Evolutionary conservation across 2,113 vertebrate genomes (phyloP).

Genomic region (Chloropsis cyanopogon): DNA sequence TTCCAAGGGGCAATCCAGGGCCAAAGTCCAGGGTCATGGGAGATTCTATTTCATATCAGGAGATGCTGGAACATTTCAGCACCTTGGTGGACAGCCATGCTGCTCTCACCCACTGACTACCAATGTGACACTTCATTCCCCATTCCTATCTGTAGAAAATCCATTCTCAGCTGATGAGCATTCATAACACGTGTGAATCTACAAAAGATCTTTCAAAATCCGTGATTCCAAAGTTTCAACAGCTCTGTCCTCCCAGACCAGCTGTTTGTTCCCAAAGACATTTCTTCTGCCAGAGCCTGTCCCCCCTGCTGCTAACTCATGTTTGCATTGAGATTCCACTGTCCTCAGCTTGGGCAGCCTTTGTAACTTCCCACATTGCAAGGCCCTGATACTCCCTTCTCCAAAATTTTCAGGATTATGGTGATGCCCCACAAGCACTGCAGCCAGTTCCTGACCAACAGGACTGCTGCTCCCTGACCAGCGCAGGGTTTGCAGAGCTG

Average conservation of each 20-base stretch:
- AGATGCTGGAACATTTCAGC: neutral
- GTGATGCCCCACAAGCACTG: neutral
- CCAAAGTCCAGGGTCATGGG: neutral
- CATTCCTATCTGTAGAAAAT: neutral
- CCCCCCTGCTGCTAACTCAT: neutral
- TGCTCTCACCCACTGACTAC: neutral
- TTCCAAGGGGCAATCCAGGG: neutral
- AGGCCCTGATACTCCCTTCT: neutral
- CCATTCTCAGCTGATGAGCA: neutral
- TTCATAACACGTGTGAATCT: neutral
- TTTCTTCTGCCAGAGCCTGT: neutral
- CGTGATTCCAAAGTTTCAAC: neutral
- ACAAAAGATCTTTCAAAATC: neutral
- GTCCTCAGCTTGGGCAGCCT: accelerated
- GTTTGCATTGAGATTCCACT: neutral
- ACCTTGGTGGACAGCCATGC: neutral
- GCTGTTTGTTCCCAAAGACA: neutral
- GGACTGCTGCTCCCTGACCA: neutral
- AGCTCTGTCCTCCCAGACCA: neutral
- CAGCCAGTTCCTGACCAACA: neutral
- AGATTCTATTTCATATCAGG: neutral
- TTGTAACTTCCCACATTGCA: neutral
- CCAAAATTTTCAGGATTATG: neutral
- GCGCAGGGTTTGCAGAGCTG: neutral
- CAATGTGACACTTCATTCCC: neutral